These are phyloP conservation scores for Mungos mungo DNA, from an alignment of 2,113 vertebrate genomes.

Conservation along the genomic window DNA sequence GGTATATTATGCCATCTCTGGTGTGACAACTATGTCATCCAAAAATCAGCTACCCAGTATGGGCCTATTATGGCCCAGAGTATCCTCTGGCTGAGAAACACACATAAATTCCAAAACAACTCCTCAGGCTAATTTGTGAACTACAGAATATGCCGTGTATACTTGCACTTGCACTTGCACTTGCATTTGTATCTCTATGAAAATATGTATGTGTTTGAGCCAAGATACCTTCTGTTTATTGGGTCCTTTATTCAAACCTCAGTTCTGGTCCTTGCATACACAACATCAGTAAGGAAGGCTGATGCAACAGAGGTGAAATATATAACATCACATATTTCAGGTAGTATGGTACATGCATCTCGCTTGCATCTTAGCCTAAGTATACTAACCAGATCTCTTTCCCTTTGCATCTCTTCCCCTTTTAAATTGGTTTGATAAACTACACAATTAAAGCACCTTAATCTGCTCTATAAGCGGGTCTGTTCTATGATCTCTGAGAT, in stretches of 20 bases:
- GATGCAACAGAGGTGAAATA: background rate
- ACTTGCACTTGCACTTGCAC: background rate
- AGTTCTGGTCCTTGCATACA: background rate
- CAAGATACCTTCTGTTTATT: background rate
- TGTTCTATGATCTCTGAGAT: background rate
- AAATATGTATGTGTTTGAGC: background rate
- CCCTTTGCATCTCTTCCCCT: background rate
- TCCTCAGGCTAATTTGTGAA: background rate
- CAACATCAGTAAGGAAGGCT: background rate
- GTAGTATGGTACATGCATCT: background rate
- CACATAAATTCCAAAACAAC: background rate
- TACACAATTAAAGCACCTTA: background rate
- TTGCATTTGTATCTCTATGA: background rate
- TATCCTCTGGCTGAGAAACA: constrained; percentile 3
- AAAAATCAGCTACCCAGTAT: background rate
- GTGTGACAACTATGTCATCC: background rate
- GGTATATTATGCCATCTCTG: background rate
- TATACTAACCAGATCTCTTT: background rate
- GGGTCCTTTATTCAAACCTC: background rate
- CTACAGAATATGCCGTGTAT: background rate
- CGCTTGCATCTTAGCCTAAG: background rate
- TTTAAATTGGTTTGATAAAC: background rate
- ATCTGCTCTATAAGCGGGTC: background rate
- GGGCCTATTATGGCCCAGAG: background rate
- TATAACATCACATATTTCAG: background rate